These are phyloP conservation scores for Simalia tracyae DNA, from an alignment of 2,797 vertebrate genomes.

Conservation along the genomic window DNA sequence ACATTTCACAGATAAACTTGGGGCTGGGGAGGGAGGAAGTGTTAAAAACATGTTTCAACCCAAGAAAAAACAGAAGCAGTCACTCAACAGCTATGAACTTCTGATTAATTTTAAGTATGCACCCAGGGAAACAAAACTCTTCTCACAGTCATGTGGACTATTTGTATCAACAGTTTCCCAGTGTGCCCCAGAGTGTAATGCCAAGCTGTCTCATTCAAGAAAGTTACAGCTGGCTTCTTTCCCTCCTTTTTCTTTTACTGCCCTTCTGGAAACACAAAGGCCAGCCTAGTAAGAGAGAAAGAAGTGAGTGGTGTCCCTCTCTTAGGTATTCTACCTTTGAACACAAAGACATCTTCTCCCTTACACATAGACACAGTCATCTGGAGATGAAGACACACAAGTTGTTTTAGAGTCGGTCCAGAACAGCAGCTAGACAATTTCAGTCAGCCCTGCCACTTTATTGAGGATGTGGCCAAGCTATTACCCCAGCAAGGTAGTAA, in stretches of 20 bases:
- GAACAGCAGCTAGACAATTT: neutral
- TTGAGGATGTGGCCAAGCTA: neutral
- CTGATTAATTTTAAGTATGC: conserved; percentile 67
- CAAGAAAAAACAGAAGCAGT: conserved; percentile 67
- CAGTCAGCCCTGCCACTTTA: neutral
- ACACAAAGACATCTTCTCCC: conserved; percentile 8
- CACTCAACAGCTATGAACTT: conserved; percentile 69
- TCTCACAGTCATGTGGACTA: conserved; percentile 68
- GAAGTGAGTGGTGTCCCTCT: conserved; percentile 20
- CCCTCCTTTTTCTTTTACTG: conserved; percentile 53
- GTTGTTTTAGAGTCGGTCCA: neutral
- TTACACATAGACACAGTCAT: neutral
- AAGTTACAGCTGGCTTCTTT: conserved; percentile 49
- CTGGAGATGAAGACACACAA: conserved; percentile 28
- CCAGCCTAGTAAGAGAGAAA: conserved; percentile 42
- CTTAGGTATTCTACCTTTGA: conserved; percentile 20
- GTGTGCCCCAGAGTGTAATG: conserved; percentile 61
- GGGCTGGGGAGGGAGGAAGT: conserved; percentile 35
- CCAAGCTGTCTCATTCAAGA: conserved; percentile 57
- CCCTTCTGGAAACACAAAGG: conserved; percentile 64
- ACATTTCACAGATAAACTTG: conserved; percentile 68
- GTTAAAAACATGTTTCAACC: conserved; percentile 61
- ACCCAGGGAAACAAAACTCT: conserved; percentile 58
- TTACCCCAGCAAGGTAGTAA: neutral
- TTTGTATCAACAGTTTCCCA: conserved; percentile 69